phyloP scores from a whole-genome alignment of 2,113 vertebrate genomes.

The Macaca nemestrina region DNA sequence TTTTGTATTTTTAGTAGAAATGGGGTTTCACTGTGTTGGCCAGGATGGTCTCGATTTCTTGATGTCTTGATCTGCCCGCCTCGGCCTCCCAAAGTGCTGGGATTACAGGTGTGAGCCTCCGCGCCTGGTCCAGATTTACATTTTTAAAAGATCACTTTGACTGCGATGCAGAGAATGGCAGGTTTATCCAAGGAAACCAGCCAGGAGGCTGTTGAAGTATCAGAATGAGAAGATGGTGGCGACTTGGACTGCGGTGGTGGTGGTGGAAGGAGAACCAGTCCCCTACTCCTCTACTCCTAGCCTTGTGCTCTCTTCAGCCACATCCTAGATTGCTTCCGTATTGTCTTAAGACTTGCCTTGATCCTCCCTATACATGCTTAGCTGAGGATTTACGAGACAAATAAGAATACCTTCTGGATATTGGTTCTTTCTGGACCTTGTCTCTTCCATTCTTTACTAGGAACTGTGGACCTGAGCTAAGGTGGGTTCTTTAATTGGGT shows the following conservation, averaged over 20 bases:
- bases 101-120: no score
- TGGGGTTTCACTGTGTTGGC: no score
- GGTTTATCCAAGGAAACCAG: conserved; percentile 3
- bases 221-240: background rate
- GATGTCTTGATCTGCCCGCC: no score
- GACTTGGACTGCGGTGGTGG: background rate
- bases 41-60: no score
- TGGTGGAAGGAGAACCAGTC: background rate
- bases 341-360: background rate
- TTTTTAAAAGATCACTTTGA: conserved; percentile 26
- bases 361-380: conserved; percentile 19
- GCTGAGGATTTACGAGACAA: conserved; percentile 42
- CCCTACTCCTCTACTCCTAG: background rate
- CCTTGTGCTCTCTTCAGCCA: background rate
- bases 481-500: conserved; percentile 28
- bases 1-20: no score
- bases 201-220: conserved; percentile 22
- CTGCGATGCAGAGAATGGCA: background rate
- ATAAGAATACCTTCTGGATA: conserved; percentile 4
- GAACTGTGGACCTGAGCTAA: conserved; percentile 43
- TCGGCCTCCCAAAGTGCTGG: no score
- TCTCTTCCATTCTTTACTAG: conserved; percentile 55
- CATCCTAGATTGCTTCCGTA: background rate
- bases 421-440: conserved; percentile 49
- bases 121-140: background rate